phyloP scores from a whole-genome alignment of 1,140 invertebrate species.

The Drosophila asahinai region DNA sequence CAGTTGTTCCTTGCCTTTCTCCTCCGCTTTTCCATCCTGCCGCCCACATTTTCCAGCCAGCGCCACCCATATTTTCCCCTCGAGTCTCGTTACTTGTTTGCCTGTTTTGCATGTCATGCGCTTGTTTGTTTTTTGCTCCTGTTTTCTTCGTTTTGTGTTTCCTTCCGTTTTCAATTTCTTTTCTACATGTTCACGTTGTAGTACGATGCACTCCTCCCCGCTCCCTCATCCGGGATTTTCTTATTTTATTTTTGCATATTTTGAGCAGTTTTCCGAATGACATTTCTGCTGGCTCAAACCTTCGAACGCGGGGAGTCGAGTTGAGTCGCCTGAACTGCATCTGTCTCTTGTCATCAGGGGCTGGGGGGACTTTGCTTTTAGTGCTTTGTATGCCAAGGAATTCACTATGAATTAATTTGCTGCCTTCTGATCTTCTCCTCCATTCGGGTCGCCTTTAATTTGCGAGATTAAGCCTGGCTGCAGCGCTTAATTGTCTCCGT shows the following conservation, averaged over 20 bases:
- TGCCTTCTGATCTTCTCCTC: slow-evolving; percentile 35
- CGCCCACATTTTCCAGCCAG: not conserved
- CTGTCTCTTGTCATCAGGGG: slow-evolving; percentile 14
- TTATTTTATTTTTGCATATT: slow-evolving; percentile 60
- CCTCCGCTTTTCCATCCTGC: not conserved
- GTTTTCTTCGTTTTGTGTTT: slow-evolving; percentile 59
- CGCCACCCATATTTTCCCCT: slow-evolving; percentile 11
- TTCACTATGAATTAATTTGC: slow-evolving; percentile 56
- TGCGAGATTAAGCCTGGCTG: not conserved
- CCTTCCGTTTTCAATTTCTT: slow-evolving; percentile 81
- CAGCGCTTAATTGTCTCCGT: slow-evolving; percentile 25
- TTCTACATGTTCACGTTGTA: slow-evolving; percentile 50
- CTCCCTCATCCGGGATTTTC: slow-evolving; percentile 16
- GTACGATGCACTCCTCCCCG: slow-evolving; percentile 4
- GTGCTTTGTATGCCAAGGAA: slow-evolving; percentile 59
- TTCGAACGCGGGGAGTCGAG: slow-evolving; percentile 20
- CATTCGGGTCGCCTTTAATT: slow-evolving; percentile 24
- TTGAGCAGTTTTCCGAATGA: slow-evolving; percentile 61
- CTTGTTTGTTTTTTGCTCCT: slow-evolving; percentile 75
- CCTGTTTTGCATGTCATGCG: slow-evolving; percentile 79
- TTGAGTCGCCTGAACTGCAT: slow-evolving; percentile 23
- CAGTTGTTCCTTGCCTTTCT: slow-evolving; percentile 49
- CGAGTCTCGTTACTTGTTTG: slow-evolving; percentile 53
- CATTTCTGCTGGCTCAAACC: slow-evolving; percentile 59
- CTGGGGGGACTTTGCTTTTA: slow-evolving; percentile 2